A percentile compares a stretch with the other conserved stretches of the same genome.
Conservation (phyloP, 2,888 invertebrate genomes). For the Limnephilus lunatus region DNA sequence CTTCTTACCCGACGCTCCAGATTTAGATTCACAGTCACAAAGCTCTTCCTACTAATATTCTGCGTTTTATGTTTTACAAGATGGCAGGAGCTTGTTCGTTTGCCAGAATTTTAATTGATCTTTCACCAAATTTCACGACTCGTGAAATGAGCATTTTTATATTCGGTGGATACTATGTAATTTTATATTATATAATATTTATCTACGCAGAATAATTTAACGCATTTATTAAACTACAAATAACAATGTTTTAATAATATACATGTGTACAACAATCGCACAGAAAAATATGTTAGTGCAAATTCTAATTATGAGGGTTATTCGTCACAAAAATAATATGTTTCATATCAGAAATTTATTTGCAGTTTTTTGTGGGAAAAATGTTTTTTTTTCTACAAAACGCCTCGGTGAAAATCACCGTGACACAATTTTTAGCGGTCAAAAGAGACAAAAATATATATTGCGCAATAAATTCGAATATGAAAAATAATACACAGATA, state of each 20-base stretch:
- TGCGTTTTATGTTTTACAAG: neutral
- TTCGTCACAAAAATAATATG: neutral
- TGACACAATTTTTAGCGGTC: neutral
- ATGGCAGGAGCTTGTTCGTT: neutral
- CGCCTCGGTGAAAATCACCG: neutral
- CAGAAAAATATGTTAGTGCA: neutral
- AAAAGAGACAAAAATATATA: neutral
- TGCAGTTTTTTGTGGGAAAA: neutral
- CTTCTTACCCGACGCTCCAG: neutral
- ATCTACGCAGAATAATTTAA: neutral
- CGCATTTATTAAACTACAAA: neutral
- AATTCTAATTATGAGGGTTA: neutral
- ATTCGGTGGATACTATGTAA: neutral
- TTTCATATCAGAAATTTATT: neutral
- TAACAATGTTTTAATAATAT: neutral
- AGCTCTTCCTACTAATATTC: slow-evolving; percentile 13
- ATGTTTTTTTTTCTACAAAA: neutral
- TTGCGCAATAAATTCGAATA: slow-evolving; percentile 25
- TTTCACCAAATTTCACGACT: neutral
- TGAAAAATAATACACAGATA: slow-evolving; percentile 18
- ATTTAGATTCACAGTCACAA: slow-evolving; percentile 16
- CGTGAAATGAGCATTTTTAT: slow-evolving; percentile 19
- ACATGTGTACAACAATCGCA: neutral
- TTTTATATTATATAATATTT: neutral
- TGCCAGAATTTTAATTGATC: slow-evolving; percentile 41